phyloP scores from a whole-genome alignment of 2,797 vertebrate genomes.

The Oryzias dopingdopingensis region DNA sequence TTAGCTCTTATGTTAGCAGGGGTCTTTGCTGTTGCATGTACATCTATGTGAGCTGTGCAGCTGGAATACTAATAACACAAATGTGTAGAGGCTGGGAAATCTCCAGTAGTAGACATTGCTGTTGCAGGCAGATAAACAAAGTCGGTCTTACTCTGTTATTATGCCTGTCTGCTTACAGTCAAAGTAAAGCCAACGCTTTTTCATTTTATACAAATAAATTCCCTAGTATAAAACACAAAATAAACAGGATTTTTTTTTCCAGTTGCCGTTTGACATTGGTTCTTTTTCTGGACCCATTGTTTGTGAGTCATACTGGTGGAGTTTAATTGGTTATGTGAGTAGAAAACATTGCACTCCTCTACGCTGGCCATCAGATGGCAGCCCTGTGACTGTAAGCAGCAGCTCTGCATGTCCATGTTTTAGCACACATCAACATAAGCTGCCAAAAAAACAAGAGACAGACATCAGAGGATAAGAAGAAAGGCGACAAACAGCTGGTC shows the following conservation, averaged over 20 bases:
- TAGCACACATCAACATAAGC: neutral
- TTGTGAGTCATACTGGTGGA: too few relatives aligned
- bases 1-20: too few relatives aligned
- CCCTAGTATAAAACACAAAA: neutral
- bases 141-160: slow-evolving; percentile 1
- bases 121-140: slow-evolving; percentile 39
- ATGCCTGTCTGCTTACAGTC: neutral
- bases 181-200: neutral
- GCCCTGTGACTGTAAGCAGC: slow-evolving; percentile 21
- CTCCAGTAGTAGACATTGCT: slow-evolving; percentile 33
- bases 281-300: too few relatives aligned
- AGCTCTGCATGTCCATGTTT: neutral
- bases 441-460: neutral
- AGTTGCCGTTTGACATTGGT: too few relatives aligned
- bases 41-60: slow-evolving; percentile 16
- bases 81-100: slow-evolving; percentile 46
- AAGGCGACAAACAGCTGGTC: neutral
- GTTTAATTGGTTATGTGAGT: too few relatives aligned
- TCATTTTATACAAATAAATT: neutral
- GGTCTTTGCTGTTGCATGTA: slow-evolving; percentile 11
- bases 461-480: neutral
- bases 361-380: slow-evolving; percentile 38
- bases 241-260: too few relatives aligned
- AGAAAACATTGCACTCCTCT: neutral
- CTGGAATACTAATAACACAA: slow-evolving; percentile 41